Conservation (phyloP, 2,888 invertebrate genomes). For the Lysandra coridon region DNA sequence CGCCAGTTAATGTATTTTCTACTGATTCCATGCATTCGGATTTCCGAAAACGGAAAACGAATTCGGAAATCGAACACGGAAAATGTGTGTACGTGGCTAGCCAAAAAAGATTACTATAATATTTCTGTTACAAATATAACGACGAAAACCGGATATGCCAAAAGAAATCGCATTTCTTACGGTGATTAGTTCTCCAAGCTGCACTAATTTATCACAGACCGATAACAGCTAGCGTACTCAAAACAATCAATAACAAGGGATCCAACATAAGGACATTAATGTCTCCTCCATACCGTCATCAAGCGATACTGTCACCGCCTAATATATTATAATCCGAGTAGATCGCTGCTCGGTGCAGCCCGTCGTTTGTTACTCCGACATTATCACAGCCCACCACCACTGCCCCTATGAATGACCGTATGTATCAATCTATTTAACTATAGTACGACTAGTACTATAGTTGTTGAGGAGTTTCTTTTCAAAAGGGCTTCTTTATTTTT, state of each 20-base stretch:
- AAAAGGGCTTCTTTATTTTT: neutral
- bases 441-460: neutral
- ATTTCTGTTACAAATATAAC: neutral
- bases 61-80: too few species aligned
- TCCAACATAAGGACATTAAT: slow-evolving; percentile 30
- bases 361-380: slow-evolving; percentile 70
- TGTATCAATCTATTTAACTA: neutral
- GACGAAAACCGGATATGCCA: neutral
- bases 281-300: slow-evolving; percentile 28
- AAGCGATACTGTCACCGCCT: slow-evolving; percentile 35
- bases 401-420: slow-evolving; percentile 53
- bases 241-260: slow-evolving; percentile 30
- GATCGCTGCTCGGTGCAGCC: slow-evolving; percentile 44
- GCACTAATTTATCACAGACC: slow-evolving; percentile 16
- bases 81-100: too few species aligned
- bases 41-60: too few species aligned
- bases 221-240: slow-evolving; percentile 19
- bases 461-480: neutral
- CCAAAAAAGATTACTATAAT: too few species aligned
- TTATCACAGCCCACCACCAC: slow-evolving; percentile 71
- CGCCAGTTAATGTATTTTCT: too few species aligned
- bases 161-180: neutral
- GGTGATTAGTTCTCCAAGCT: neutral
- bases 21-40: too few species aligned
- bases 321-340: slow-evolving; percentile 36